A percentile compares a stretch with the other conserved stretches of the same genome.
phyloP scores from a whole-genome alignment of 92 coral and sea anemone genomes.

The Paragorgia papillata region DNA sequence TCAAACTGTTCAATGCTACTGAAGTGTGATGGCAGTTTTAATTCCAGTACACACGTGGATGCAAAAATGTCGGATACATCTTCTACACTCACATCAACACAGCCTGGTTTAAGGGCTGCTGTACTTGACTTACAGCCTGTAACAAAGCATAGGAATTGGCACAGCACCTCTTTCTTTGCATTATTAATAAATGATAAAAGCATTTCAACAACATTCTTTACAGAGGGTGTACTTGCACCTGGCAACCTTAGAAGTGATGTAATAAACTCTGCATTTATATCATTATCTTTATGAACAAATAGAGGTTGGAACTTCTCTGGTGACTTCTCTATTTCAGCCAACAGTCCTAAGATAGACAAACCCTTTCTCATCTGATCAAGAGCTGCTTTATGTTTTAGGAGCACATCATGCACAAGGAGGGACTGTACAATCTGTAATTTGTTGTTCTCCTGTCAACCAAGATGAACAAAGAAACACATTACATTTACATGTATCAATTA shows the following conservation, averaged over 20 bases:
- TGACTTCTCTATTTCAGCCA: conserved; percentile 51
- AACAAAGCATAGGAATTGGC: conserved; percentile 48
- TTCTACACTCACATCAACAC: conserved; percentile 27
- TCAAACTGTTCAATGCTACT: conserved; percentile 46
- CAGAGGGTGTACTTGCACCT: conserved; percentile 43
- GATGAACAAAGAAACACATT: conserved; percentile 1
- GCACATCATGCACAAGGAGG: conserved; percentile 49
- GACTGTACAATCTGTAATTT: conserved; percentile 49
- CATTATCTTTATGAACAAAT: conserved; percentile 56
- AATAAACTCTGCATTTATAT: conserved; percentile 42
- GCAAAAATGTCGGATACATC: conserved; percentile 31
- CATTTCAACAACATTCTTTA: conserved; percentile 45
- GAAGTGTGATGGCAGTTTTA: conserved; percentile 51
- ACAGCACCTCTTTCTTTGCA: conserved; percentile 44
- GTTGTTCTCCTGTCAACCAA: conserved; percentile 24
- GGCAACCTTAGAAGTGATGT: conserved; percentile 50
- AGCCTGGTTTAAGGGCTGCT: conserved; percentile 48
- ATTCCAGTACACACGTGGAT: conserved; percentile 45
- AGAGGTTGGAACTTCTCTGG: conserved; percentile 49
- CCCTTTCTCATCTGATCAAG: conserved; percentile 64
- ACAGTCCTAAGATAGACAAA: conserved; percentile 46
- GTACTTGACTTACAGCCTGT: conserved; percentile 57
- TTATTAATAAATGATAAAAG: conserved; percentile 52
- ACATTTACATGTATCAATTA: neutral
- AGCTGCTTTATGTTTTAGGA: conserved; percentile 43